Evolutionary conservation across 2,888 invertebrate genomes (phyloP).

Genomic region (Hirtodrosophila trivittata): DNA sequence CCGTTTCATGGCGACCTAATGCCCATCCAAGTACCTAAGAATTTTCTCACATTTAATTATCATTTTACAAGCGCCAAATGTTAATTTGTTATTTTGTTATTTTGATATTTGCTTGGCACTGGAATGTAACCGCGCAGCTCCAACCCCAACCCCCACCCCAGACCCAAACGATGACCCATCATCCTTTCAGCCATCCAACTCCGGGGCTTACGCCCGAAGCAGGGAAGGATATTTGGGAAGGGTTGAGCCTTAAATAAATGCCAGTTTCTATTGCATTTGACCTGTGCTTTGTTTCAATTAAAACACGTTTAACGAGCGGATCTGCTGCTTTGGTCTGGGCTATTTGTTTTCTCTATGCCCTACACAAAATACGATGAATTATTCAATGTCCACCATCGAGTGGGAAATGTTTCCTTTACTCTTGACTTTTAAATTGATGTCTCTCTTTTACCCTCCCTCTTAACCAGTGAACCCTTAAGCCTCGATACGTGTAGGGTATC

Average conservation of each 20-base stretch:
- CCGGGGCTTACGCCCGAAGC: too few species aligned
- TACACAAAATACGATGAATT: background rate
- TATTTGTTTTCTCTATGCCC: constrained; percentile 2
- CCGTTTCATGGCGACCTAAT: constrained; percentile 22
- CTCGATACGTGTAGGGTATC: too few species aligned
- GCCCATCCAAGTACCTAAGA: background rate
- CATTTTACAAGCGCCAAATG: constrained; percentile 42
- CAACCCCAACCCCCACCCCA: background rate
- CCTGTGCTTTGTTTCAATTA: constrained; percentile 62
- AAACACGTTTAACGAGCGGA: constrained; percentile 42
- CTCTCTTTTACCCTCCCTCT: too few species aligned
- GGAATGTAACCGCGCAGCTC: constrained; percentile 19
- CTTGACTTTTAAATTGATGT: too few species aligned
- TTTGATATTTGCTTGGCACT: constrained; percentile 29
- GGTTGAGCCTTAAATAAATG: constrained; percentile 5
- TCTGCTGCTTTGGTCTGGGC: constrained; percentile 2
- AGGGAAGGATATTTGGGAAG: too few species aligned
- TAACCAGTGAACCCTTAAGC: too few species aligned
- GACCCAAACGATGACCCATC: too few species aligned
- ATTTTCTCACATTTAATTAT: constrained; percentile 53
- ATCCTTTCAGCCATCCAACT: too few species aligned
- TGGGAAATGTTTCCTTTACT: background rate
- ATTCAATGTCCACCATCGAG: too few species aligned
- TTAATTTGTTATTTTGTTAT: constrained; percentile 49
- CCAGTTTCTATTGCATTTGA: constrained; percentile 14